Evolutionary conservation across 1,140 invertebrate genomes (phyloP), one percentile per base, ranked within the genome.

Genomic region (Drosophila neocordata): DNA sequence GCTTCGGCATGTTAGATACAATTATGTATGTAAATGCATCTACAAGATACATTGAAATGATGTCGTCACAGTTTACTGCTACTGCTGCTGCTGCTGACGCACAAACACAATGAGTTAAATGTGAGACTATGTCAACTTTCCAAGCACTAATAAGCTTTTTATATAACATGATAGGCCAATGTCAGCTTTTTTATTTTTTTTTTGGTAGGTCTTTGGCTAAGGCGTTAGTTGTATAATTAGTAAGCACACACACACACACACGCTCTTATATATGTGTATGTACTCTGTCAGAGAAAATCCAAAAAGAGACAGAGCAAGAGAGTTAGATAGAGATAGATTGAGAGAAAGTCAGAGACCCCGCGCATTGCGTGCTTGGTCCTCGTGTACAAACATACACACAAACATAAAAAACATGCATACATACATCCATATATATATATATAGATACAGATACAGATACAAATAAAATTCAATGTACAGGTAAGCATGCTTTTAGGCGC

Each of bases 401-500:
- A n/a, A 65, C 27, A 67, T 11, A 67, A n/a, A n/a, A n/a, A n/a
- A n/a, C n/a, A 60, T 64, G 66, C 22, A 0, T 27, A 68, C 53
- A 55, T 64, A 59, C 72, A 61, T 15, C 61, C 27, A 67, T 11
- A 67, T 15, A 22, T 13, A 63, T 38, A 62, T 37, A 18, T 20
- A 44, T 72, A 57, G 24, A 34, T 24, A 31, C 7, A 31, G 27
- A 3, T 31, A 31, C 1, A 31, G 27, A 3, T 31, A 67, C 41
- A 55, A 71, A 22, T 18, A 24, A n/a, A 41, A 24, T 38, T 41
- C 56, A 61, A 24, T 20, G n/a, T 65, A 64, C 67, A 73, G 79
- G 80, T 78, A 27, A 79, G 83, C 83, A 67, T 79, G 79, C 84
- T 88, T 88, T 88, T 83, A 77, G 84, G 84, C 79, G 84, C 69